A percentile compares a stretch with the other conserved stretches of the same genome.
phyloP scores from a whole-genome alignment of 2,888 invertebrate genomes.

The Hydriomena furcata region DNA sequence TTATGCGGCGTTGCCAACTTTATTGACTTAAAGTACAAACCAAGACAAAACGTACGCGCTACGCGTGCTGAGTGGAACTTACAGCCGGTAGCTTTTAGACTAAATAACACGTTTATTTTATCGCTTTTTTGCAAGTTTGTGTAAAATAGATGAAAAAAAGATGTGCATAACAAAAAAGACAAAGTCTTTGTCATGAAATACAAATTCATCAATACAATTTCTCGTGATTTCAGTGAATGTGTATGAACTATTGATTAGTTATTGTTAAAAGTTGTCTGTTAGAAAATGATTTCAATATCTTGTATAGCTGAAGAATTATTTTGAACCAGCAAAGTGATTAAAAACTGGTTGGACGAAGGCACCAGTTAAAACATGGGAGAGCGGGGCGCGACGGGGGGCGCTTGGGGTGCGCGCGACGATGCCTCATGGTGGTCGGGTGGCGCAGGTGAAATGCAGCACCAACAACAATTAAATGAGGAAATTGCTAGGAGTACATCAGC shows the following conservation, averaged over 20 bases:
- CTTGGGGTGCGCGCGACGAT: conserved; percentile 84
- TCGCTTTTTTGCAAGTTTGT: conserved; percentile 48
- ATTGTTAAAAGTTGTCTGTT: conserved; percentile 32
- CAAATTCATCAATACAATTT: conserved; percentile 48
- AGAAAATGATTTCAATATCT: conserved; percentile 64
- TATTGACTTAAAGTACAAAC: conserved; percentile 78
- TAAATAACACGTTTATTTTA: conserved; percentile 55
- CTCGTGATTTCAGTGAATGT: conserved; percentile 46
- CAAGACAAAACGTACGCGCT: conserved; percentile 83
- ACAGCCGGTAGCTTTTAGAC: conserved; percentile 76
- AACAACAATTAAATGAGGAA: conserved; percentile 78
- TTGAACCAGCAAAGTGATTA: conserved; percentile 58
- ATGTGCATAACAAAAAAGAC: conserved; percentile 53
- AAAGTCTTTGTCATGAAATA: conserved; percentile 70
- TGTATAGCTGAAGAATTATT: conserved; percentile 51
- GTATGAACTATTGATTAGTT: conserved; percentile 35
- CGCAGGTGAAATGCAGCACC: conserved; percentile 78
- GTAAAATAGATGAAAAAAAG: conserved; percentile 44
- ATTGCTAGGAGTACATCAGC: conserved; percentile 74
- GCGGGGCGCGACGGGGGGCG: conserved; percentile 81
- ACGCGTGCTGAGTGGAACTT: conserved; percentile 78
- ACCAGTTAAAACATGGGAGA: conserved; percentile 78
- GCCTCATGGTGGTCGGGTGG: conserved; percentile 81
- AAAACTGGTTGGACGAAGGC: conserved; percentile 75
- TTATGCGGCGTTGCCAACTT: conserved; percentile 83